phyloP scores from a whole-genome alignment of 2,113 vertebrate species.

The Sterrhoptilus dennistouni region DNA sequence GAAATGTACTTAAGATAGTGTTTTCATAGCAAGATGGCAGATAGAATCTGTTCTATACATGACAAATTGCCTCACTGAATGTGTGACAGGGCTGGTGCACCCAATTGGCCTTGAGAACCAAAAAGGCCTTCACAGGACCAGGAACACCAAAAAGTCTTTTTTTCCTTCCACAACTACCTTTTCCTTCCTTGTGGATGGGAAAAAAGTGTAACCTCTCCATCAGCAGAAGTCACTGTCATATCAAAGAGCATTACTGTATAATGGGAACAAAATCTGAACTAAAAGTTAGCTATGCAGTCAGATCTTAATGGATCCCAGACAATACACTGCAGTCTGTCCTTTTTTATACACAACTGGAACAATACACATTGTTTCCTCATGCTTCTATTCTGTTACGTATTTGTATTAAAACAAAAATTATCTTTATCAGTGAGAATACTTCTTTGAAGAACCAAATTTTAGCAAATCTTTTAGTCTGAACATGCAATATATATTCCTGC shows the following conservation, averaged over 20 bases:
- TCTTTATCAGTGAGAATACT: not conserved
- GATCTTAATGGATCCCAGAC: not conserved
- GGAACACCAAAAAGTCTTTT: rapidly evolving
- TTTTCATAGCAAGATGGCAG: not conserved
- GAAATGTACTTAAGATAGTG: not conserved
- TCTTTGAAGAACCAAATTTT: not conserved
- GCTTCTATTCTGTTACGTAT: not conserved
- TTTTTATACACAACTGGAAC: not conserved
- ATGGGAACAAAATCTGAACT: not conserved
- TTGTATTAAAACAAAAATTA: too few species aligned
- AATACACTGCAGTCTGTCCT: not conserved
- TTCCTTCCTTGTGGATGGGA: not conserved
- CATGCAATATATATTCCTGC: not conserved
- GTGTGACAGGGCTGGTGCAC: not conserved
- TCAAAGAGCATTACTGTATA: not conserved
- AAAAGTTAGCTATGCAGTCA: not conserved
- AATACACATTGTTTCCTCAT: not conserved
- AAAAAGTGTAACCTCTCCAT: not conserved
- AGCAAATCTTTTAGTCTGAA: not conserved
- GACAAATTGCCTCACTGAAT: not conserved
- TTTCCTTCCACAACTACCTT: not conserved
- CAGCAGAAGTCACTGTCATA: not conserved
- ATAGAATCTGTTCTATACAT: not conserved
- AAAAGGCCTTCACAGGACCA: not conserved
- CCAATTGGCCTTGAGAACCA: not conserved